These are phyloP conservation scores for Drosophila mauritiana DNA, from an alignment of 1,140 invertebrate genomes.

Conservation along the genomic window DNA sequence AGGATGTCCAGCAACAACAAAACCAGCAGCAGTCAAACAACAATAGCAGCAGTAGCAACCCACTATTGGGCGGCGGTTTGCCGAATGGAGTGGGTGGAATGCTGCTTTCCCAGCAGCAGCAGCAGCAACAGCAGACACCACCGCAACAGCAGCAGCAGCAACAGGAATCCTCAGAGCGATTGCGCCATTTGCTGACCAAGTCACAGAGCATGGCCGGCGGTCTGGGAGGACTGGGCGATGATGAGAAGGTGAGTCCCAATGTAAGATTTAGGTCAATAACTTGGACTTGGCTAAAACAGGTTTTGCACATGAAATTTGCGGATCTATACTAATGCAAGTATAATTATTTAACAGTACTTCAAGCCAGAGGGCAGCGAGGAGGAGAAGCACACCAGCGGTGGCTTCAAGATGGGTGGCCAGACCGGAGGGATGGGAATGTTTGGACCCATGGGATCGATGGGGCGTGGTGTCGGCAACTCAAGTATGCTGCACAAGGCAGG, in stretches of 20 bases:
- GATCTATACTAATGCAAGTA: too few relatives aligned
- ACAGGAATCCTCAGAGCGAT: constrained; percentile 86
- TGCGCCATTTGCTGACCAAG: constrained; percentile 88
- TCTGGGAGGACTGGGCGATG: constrained; percentile 77
- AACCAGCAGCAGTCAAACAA: constrained; percentile 74
- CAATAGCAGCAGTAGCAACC: constrained; percentile 44
- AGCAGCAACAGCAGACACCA: constrained; percentile 39
- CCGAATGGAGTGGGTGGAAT: constrained; percentile 62
- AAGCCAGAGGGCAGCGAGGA: constrained; percentile 90
- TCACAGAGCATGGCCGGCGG: constrained; percentile 62
- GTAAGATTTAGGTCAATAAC: too few relatives aligned
- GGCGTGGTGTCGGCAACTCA: constrained; percentile 29
- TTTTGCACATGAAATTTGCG: too few relatives aligned
- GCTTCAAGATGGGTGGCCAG: constrained; percentile 63
- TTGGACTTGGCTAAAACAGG: too few relatives aligned
- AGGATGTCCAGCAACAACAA: constrained; percentile 61
- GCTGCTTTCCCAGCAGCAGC: constrained; percentile 39
- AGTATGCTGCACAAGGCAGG: constrained; percentile 65
- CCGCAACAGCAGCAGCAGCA: constrained; percentile 47
- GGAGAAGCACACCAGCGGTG: constrained; percentile 86
- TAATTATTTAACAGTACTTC: constrained; percentile 58
- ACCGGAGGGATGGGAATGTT: constrained; percentile 53
- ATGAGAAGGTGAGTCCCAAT: constrained; percentile 81
- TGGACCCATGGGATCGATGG: constrained; percentile 44
- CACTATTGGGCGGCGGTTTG: constrained; percentile 36